phyloP scores from a whole-genome alignment of 2,797 vertebrate genomes.

The Diglossa cyanea region DNA sequence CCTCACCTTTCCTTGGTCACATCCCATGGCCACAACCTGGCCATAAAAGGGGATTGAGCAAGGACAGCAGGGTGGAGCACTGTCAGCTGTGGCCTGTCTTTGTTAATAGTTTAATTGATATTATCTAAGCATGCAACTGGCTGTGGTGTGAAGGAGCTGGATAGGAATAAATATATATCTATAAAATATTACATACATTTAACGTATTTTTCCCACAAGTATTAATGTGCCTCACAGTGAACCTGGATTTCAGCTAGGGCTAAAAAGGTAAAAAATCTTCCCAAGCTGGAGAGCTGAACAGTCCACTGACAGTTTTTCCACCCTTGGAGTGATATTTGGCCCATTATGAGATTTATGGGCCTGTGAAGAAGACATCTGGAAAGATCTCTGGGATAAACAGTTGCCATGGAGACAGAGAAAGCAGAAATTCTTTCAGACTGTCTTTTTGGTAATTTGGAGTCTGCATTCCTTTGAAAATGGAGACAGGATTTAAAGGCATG shows the following conservation, averaged over 20 bases:
- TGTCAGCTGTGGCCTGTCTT: not conserved
- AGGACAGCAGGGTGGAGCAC: not conserved
- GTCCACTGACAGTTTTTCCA: not conserved
- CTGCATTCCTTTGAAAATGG: not conserved
- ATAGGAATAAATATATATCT: not conserved
- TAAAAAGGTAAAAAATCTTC: not conserved
- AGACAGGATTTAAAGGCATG: not conserved
- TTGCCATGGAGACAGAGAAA: conserved; percentile 15
- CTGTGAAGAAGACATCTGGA: not conserved
- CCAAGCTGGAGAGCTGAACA: not conserved
- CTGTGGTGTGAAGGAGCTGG: not conserved
- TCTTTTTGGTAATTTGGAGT: not conserved
- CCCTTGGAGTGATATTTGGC: not conserved
- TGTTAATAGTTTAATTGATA: not conserved
- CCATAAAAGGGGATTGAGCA: not conserved
- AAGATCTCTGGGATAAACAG: not conserved
- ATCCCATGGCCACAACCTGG: not conserved
- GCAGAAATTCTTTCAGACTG: not conserved
- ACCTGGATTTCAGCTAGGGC: not conserved
- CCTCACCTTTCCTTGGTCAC: not conserved
- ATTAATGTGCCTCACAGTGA: not conserved
- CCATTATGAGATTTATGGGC: not conserved
- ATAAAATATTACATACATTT: not conserved
- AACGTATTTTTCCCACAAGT: not conserved
- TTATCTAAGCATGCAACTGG: not conserved